Conservation (phyloP, 2,113 vertebrate species). For the Suncus etruscus region DNA sequence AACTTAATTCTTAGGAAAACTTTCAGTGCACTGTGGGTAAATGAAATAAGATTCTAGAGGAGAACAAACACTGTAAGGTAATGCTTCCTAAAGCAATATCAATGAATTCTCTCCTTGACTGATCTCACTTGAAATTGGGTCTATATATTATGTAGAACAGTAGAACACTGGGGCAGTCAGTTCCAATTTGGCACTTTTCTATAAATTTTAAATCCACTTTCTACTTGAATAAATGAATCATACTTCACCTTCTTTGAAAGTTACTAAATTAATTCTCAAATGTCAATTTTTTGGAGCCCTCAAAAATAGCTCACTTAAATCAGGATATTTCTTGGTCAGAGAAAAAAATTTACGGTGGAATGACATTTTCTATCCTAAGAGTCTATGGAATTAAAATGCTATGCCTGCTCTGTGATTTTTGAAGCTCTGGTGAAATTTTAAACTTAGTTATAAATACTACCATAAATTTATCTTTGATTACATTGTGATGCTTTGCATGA, state of each 20-base stretch:
- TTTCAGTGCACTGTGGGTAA: not conserved
- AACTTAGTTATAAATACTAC: not conserved
- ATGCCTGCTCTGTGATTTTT: not conserved
- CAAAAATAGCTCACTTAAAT: not conserved
- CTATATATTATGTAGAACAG: not conserved
- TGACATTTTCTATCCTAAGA: not conserved
- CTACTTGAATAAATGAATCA: not conserved
- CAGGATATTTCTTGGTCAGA: conserved; percentile 23
- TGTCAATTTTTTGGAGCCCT: not conserved
- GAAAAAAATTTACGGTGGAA: not conserved
- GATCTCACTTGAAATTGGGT: not conserved
- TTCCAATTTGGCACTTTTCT: not conserved
- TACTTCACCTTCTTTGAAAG: not conserved
- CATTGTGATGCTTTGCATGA: conserved; percentile 7
- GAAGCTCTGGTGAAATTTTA: not conserved
- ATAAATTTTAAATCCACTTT: conserved; percentile 49
- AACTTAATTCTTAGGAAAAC: not conserved
- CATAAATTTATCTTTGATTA: conserved; percentile 15
- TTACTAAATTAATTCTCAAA: conserved; percentile 49
- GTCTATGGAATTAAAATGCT: not conserved
- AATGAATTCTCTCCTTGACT: not conserved
- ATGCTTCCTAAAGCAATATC: not conserved
- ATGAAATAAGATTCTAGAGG: not conserved
- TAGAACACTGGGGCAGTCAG: not conserved
- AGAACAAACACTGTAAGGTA: not conserved